Conservation (phyloP, 2,888 invertebrate species). For the Aphelenchoides bicaudatus region DNA sequence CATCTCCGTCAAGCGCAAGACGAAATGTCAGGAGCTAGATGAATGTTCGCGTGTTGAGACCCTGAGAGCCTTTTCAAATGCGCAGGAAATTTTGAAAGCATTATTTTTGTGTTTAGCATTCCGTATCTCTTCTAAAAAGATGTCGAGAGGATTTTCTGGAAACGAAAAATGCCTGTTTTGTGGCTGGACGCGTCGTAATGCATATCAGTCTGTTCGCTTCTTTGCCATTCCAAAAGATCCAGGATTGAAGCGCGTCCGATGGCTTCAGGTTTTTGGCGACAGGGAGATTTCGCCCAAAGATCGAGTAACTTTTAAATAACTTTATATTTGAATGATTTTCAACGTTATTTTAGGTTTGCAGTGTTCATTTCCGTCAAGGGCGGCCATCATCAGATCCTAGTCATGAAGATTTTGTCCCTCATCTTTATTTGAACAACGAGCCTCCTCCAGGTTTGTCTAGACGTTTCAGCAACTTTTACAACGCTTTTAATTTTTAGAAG, state of each 20-base stretch:
- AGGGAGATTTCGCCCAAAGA: slow-evolving; percentile 37
- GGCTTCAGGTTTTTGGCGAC: slow-evolving; percentile 35
- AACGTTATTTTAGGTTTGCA: slow-evolving; percentile 35
- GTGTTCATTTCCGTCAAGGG: slow-evolving; percentile 40
- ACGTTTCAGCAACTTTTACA: too few relatives aligned
- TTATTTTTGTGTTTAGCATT: too few relatives aligned
- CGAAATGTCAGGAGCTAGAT: too few relatives aligned
- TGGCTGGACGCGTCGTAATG: slow-evolving; percentile 34
- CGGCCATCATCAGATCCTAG: slow-evolving; percentile 36
- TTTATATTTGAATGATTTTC: slow-evolving; percentile 2
- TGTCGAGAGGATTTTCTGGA: slow-evolving; percentile 9
- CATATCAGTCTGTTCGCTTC: slow-evolving; percentile 31
- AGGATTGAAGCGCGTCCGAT: slow-evolving; percentile 38
- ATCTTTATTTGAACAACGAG: slow-evolving; percentile 34
- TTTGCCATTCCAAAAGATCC: slow-evolving; percentile 37
- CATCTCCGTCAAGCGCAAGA: too few relatives aligned
- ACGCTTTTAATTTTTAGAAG: too few relatives aligned
- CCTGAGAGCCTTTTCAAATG: too few relatives aligned
- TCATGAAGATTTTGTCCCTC: slow-evolving; percentile 40
- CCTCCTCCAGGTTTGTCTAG: too few relatives aligned
- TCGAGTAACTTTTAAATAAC: slow-evolving; percentile 28
- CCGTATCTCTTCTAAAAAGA: too few relatives aligned
- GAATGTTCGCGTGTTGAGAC: too few relatives aligned
- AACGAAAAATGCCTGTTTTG: slow-evolving; percentile 28
- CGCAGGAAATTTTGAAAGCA: too few relatives aligned